Evolutionary conservation across 2,797 vertebrate species (phyloP), one percentile per base, ranked within the genome.

Genomic region (Onychomys torridus): DNA sequence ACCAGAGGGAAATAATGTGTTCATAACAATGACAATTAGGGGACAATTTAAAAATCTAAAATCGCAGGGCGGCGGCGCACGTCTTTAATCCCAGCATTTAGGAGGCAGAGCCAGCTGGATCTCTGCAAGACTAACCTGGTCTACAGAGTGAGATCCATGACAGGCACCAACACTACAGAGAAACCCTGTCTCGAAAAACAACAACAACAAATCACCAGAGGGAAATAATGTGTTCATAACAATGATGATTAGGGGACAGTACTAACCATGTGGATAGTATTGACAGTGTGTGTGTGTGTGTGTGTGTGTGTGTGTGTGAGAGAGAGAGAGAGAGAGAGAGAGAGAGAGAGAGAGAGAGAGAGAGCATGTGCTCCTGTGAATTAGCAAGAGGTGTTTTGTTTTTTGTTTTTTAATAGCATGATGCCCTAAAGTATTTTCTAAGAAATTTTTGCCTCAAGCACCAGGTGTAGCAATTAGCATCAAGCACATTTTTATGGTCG

Each of bases 351-450:
- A n/a, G n/a, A n/a, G n/a, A n/a, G n/a, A n/a, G n/a, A n/a, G n/a
- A n/a, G n/a, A 40, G 81, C 21, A 40, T 40, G 37, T 63, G 37
- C 5, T 84, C 10, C 0, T 65, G 40, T 65, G 82, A 65, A 55
- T 27, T 46, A 61, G 25, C 25, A 88, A 40, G 17, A 61, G 21
- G 57, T 7, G 32, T 7, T 57, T 57, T 17, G 17, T 17, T 67
- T 34, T 57, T 57, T 25, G 49, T 87, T 89, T 71, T 93, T 90
- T 63, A 73, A 78, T 29, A 83, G 59, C 13, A 85, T 61, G 12
- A 63, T 84, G 49, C 25, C 29, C 86, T 69, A 92, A 92, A 79
- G 52, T 73, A 59, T 95, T 95, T 97, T 92, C 79, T 25, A 93
- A 91, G 78, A 91, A 84, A 83, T 67, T 86, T 81, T 77, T 37